Conservation (phyloP, 2,113 vertebrate genomes). For the Gopherus evgoodei region DNA sequence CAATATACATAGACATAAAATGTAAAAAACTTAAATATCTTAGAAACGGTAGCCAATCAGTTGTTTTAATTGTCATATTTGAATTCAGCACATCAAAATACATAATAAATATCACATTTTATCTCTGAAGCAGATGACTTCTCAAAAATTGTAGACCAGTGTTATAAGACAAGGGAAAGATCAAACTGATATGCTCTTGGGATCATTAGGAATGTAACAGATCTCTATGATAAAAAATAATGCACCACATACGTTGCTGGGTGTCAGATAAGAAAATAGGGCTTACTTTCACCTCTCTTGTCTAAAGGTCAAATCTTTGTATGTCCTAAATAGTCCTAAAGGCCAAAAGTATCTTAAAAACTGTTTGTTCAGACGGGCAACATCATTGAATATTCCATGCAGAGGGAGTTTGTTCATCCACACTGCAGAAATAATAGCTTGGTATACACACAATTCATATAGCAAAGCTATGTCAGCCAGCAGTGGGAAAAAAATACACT, state of each 20-base stretch:
- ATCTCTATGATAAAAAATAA: neutral
- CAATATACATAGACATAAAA: too few relatives aligned
- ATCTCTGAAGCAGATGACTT: too few relatives aligned
- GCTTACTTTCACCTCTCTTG: constrained; percentile 23
- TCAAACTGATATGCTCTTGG: neutral
- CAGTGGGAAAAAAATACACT: too few relatives aligned
- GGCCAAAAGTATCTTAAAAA: neutral
- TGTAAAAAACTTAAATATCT: too few relatives aligned
- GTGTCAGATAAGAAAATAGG: constrained; percentile 38
- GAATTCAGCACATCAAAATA: too few relatives aligned
- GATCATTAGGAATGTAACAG: too few relatives aligned
- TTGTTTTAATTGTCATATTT: too few relatives aligned
- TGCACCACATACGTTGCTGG: neutral
- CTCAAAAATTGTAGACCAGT: too few relatives aligned
- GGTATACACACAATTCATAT: neutral
- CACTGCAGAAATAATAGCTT: neutral
- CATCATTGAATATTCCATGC: neutral
- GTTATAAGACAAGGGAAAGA: neutral
- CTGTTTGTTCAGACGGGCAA: neutral
- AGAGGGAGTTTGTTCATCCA: neutral
- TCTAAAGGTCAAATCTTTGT: neutral
- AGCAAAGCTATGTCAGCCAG: too few relatives aligned
- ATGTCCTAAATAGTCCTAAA: constrained; percentile 3
- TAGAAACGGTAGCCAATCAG: too few relatives aligned
- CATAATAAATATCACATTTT: too few relatives aligned